These are phyloP conservation scores for Lethrus apterus DNA, from an alignment of 1,140 invertebrate genomes.

Conservation along the genomic window DNA sequence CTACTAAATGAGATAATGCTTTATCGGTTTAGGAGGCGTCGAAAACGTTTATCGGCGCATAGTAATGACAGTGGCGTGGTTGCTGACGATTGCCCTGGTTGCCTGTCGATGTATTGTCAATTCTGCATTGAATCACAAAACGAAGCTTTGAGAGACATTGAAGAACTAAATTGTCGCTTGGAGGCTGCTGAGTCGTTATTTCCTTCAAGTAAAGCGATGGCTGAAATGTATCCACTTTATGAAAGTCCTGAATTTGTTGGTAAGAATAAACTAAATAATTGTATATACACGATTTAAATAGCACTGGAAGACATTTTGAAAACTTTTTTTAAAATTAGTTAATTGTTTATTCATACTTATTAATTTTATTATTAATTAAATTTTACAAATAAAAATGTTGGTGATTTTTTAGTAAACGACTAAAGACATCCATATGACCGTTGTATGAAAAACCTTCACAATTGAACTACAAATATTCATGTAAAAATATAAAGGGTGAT, in stretches of 20 bases:
- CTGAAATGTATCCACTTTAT: slow-evolving; percentile 63
- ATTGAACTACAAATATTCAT: too few relatives aligned
- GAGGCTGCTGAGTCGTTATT: slow-evolving; percentile 74
- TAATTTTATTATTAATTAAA: too few relatives aligned
- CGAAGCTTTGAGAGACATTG: slow-evolving; percentile 64
- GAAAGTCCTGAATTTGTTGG: slow-evolving; percentile 57
- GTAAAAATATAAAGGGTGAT: too few relatives aligned
- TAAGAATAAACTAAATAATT: too few relatives aligned
- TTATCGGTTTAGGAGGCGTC: slow-evolving; percentile 48
- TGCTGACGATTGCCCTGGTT: slow-evolving; percentile 42
- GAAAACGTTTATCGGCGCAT: slow-evolving; percentile 19
- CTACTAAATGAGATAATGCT: slow-evolving; percentile 69
- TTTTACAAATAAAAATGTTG: too few relatives aligned
- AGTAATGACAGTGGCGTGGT: slow-evolving; percentile 40
- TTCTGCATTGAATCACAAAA: slow-evolving; percentile 61
- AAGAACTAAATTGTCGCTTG: slow-evolving; percentile 60
- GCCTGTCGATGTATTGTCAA: slow-evolving; percentile 63
- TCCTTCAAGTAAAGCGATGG: slow-evolving; percentile 75
- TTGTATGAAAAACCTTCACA: too few relatives aligned
- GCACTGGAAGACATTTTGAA: too few relatives aligned
- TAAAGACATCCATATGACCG: too few relatives aligned
- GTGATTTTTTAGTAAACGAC: too few relatives aligned
- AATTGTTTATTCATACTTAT: too few relatives aligned
- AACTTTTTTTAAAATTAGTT: too few relatives aligned
- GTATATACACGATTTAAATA: too few relatives aligned